Evolutionary conservation across 2,888 invertebrate species (phyloP), one percentile per base, ranked within the genome.

Genomic region (Luperina nickerlii): DNA sequence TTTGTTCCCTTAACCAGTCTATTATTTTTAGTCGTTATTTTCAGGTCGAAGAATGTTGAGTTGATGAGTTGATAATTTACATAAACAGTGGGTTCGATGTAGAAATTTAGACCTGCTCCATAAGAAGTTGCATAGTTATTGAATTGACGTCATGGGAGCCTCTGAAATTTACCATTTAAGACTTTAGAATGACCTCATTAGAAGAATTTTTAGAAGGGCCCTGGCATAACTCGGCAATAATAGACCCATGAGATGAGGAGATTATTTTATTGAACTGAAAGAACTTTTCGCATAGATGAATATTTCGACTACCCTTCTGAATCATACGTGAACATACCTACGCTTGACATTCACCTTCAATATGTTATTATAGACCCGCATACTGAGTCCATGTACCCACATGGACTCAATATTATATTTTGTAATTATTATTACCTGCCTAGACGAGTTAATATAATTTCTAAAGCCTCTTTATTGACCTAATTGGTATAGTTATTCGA

Each of bases 281-380:
- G 4, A 24, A 57, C 42, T 11, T 57, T 57, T 74, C 5, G n/a
- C 51, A 38, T 51, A 27, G 24, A 45, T 65, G 4, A 18, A n/a
- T 42, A 65, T 48, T 42, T 38, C 11, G 48, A 24, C 20, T 20
- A 18, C 51, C 24, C 78, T 42, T 62, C 18, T 20, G 4, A 24
- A 45, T 42, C 8, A n/a, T 65, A 24, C 20, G 9, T 32, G 42
- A 42, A 42, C 54, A 18, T 65, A 57, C 54, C 20, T 54, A 54
- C 1, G 42, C 18, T 77, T 78, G 78, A 77, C 15, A 57, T 66
- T 77, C 20, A 66, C 45, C 15, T 27, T 66, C n/a, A 57, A 8
- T 48, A 32, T 20, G 7, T 24, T 38, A 45, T 38, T 15, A 57
- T 24, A 11, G 8, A 51, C 32, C 57, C 42, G 32, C 15, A 79